Percentiles rank a stretch among this genome's conserved stretches.
These are phyloP conservation scores for Phenganax stokvisi DNA, from an alignment of 92 coral and sea anemone species.

Conservation along the genomic window DNA sequence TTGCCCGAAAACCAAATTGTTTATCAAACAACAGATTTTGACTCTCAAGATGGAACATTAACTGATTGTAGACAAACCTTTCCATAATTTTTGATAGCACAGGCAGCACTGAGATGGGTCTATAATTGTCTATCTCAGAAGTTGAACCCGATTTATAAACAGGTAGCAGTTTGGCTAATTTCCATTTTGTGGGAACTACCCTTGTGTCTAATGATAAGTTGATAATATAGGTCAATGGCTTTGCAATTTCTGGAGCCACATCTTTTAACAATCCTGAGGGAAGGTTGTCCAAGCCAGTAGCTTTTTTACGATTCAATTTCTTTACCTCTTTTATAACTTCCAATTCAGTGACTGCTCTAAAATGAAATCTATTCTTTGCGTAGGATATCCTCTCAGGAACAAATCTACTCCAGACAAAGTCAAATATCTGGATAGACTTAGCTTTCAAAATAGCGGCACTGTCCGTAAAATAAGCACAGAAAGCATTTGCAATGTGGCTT, in stretches of 20 bases:
- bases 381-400: too few species aligned
- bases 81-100: not conserved
- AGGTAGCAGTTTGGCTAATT: not conserved
- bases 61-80: not conserved
- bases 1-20: too few species aligned
- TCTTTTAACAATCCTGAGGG: slow-evolving; percentile 19
- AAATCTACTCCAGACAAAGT: too few species aligned
- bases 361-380: too few species aligned
- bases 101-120: not conserved
- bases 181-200: slow-evolving; percentile 6
- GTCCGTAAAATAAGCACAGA: too few species aligned
- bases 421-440: too few species aligned
- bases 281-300: slow-evolving; percentile 2
- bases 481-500: too few species aligned
- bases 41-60: not conserved
- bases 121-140: not conserved
- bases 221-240: slow-evolving; percentile 1
- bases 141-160: not conserved
- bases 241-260: not conserved
- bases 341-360: too few species aligned
- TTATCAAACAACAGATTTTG: not conserved
- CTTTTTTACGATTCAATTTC: slow-evolving; percentile 11
- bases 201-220: slow-evolving; percentile 7
- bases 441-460: too few species aligned
- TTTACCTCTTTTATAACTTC: slow-evolving; percentile 1